Base-by-base conservation (phyloP, 2,888 invertebrate genomes). In the Aproaerema taeniolella region DNA sequence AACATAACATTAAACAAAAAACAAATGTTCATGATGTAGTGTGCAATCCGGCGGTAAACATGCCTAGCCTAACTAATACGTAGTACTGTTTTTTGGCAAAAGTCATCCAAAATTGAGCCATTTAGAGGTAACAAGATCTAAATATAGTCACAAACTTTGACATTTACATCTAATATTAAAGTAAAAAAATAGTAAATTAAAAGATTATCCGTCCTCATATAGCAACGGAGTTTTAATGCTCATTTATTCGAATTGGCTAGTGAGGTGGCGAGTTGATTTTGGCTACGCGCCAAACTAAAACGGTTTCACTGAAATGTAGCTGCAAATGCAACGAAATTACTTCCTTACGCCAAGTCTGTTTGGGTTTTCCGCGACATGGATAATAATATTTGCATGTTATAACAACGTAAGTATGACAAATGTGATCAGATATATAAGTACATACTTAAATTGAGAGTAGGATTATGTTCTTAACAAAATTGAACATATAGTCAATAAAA, bases 231-330 rank as follows among this genome's bases (percentile, higher is more conserved):
- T 56, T 55, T 58, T 50, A 56, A 59, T 60, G 52, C 66, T 58
- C 60, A 68, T 69, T 64, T 65, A 70, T 66, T 55, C 46, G 49
- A 55, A 65, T 61, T 64, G 58, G 60, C 57, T 60, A 53, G 58
- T 55, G 28, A 66, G 61, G 59, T 66, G 64, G 59, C 51, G 60
- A 62, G 48, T 57, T 60, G 55, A 58, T 67, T 51, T 66, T 78
- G 81, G 80, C 71, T 49, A 17, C 20, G 37, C 28, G 58, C 76
- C 79, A 79, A 15, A 66, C 45, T 53, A 45, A 59, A 66, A 69
- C 66, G 56, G 67, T 64, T 73, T 71, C 71, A 64, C 53, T 58
- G 68, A 71, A 73, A 67, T 55, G 58, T 67, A 58, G 59, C 57
- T 58, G 58, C 58, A 57, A 60, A 63, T 65, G 56, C 61, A 58